Conservation (phyloP, 2,888 invertebrate genomes). For the Acronicta alni region DNA sequence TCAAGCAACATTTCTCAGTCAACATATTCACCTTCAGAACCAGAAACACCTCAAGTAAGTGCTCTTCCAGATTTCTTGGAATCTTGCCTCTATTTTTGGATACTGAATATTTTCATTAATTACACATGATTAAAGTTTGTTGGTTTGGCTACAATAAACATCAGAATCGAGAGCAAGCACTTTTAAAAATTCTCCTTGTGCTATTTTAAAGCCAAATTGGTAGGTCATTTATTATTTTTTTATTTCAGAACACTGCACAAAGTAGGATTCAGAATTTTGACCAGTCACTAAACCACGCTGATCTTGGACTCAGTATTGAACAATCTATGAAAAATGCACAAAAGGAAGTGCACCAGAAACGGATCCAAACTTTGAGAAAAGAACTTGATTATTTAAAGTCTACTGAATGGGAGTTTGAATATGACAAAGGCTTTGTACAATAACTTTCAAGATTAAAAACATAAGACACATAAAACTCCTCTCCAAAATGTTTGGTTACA, state of each 20-base stretch:
- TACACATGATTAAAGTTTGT: too few relatives aligned
- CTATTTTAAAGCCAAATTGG: too few relatives aligned
- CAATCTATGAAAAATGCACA: conserved; percentile 88
- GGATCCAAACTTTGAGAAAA: conserved; percentile 92
- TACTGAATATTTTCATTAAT: neutral
- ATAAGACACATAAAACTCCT: conserved; percentile 15
- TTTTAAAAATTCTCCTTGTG: too few relatives aligned
- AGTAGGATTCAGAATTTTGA: conserved; percentile 78
- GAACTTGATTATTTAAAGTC: conserved; percentile 94
- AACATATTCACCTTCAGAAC: conserved; percentile 82
- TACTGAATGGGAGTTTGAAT: conserved; percentile 94
- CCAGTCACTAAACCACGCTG: conserved; percentile 86
- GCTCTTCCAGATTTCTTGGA: too few relatives aligned
- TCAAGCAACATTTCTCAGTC: conserved; percentile 85
- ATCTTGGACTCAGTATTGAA: conserved; percentile 87
- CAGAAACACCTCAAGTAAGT: conserved; percentile 82
- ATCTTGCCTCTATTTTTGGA: too few relatives aligned
- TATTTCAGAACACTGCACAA: conserved; percentile 72
- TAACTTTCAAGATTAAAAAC: conserved; percentile 55
- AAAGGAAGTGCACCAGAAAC: conserved; percentile 92
- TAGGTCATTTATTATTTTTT: neutral
- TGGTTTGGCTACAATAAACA: too few relatives aligned
- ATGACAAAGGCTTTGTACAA: conserved; percentile 91
- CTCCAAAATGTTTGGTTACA: conserved; percentile 81
- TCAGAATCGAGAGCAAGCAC: too few relatives aligned